Base-by-base conservation (phyloP, 2,888 invertebrate species). In the Microchrysa polita region DNA sequence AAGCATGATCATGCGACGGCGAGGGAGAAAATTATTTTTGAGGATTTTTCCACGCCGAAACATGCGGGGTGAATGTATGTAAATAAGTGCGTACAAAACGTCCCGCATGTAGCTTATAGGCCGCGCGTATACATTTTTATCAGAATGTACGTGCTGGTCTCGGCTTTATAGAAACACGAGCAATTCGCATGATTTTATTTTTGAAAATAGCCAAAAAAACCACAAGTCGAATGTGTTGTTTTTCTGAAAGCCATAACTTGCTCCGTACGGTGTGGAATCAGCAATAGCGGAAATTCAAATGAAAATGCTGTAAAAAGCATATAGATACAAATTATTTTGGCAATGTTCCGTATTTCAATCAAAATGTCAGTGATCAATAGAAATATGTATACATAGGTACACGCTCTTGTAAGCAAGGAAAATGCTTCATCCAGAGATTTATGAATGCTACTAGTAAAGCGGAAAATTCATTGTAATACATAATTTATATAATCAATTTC, bases 131-230 rank as follows among this genome's bases (percentile, higher is more conserved):
- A 34, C 20, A 18, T 48, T 44, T n/a, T n/a, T n/a, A n/a, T n/a
- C n/a, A n/a, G n/a, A 22, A 20, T 65, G 22, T 16, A 16, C 27
- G 59, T 59, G n/a, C 5, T 2, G 48, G 48, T 20, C 12, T n/a
- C n/a, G n/a, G 18, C 5, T 20, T 12, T 65, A 22, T 22, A 65
- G 48, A 65, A 65, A 48, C 48, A 23, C 44, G 65, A 65, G 69
- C 20, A 53, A 40, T 69, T 69, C 69, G 69, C 69, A 69, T 18
- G 16, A 57, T 55, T 69, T 69, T 69, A 69, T 69, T 69, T 69
- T 69, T 69, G 55, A 57, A 34, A 69, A 69, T 52, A 69, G 20
- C 20, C 65, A 18, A 48, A n/a, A n/a, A 65, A 18, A 34, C 27
- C 27, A 34, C 27, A 34, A 34, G 27, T 34, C 27, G 27, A 5